Base-by-base conservation (phyloP, 2,113 vertebrate species). In the Thamnaconus septentrionalis region DNA sequence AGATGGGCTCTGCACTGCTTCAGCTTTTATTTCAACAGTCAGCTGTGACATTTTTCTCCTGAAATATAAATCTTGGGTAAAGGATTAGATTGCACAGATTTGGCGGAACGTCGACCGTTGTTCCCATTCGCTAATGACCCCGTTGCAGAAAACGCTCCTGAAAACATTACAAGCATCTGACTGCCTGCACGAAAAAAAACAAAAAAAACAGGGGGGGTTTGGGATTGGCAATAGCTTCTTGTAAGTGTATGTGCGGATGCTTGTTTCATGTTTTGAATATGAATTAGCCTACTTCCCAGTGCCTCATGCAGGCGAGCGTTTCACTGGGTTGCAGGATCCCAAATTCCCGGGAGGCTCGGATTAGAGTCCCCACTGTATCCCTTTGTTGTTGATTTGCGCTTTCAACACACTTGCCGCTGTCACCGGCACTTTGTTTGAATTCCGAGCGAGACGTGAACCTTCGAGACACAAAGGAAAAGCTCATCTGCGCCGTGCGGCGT, bases 201-300 rank as follows among this genome's bases (percentile, higher is more conserved):
- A 18, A 18, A 7, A 8, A 39, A 2, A 9, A 40, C 48, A 0
- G 4, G 10, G 8, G 53, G 53, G 53, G 31, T 41, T 74, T 70
- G 60, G 64, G n/a, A 52, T 67, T 41, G 31, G 62, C 68, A 52
- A 12, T 7, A 69, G 67, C 56, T 69, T 65, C 52, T 61, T 62
- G 66, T 68, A 73, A 74, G 64, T 69, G 61, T 72, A 59, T 66
- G 69, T 11, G 41, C 56, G 62, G 51, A 70, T 69, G 60, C 70
- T 79, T 8, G 76, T 67, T 79, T 75, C 76, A 81, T 73, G 67
- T 79, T 81, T 54, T 79, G 73, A 76, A 79, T 81, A 74, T 81
- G 75, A 80, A 79, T 77, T 64, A 82, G 53, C 58, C 18, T 8
- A n/a, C 53, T 61, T 59, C 54, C 73, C 67, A 49, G 46, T 66